phyloP scores from a whole-genome alignment of 2,888 invertebrate genomes.

The Ecliptopera silaceata region DNA sequence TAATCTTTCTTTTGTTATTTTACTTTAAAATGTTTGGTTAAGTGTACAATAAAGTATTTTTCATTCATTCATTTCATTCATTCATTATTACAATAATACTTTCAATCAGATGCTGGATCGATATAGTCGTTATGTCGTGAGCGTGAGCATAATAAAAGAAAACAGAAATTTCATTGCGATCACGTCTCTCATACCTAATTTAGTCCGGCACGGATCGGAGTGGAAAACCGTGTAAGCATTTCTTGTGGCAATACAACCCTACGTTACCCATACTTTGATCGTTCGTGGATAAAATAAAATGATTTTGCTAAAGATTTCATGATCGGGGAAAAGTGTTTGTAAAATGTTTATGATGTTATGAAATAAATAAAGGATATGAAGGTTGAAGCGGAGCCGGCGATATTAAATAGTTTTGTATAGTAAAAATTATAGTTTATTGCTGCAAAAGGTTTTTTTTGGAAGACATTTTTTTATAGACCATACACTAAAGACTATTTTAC shows the following conservation, averaged over 20 bases:
- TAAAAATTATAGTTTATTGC: too few species aligned
- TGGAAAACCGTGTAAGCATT: constrained; percentile 72
- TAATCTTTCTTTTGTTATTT: too few species aligned
- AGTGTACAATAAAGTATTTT: too few species aligned
- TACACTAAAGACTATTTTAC: too few species aligned
- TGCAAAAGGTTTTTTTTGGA: too few species aligned
- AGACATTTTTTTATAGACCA: too few species aligned
- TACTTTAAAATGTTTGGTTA: too few species aligned
- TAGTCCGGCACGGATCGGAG: constrained; percentile 52
- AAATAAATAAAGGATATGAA: constrained; percentile 8
- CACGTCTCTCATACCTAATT: constrained; percentile 71
- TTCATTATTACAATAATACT: too few species aligned
- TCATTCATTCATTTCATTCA: too few species aligned
- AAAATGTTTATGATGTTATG: background rate
- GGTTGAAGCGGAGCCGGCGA: background rate
- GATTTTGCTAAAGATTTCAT: constrained; percentile 24
- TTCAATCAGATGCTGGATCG: too few species aligned
- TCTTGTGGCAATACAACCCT: constrained; percentile 38
- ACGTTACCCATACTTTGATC: constrained; percentile 22
- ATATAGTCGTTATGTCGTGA: too few species aligned
- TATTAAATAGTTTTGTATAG: background rate
- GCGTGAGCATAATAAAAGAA: background rate
- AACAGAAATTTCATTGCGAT: constrained; percentile 57
- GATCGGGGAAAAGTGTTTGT: constrained; percentile 26
- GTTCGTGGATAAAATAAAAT: constrained; percentile 24